A percentile compares a stretch with the other conserved stretches of the same genome.
These are phyloP conservation scores for Pinctada fucata DNA, from an alignment of 2,888 invertebrate genomes.

Conservation along the genomic window DNA sequence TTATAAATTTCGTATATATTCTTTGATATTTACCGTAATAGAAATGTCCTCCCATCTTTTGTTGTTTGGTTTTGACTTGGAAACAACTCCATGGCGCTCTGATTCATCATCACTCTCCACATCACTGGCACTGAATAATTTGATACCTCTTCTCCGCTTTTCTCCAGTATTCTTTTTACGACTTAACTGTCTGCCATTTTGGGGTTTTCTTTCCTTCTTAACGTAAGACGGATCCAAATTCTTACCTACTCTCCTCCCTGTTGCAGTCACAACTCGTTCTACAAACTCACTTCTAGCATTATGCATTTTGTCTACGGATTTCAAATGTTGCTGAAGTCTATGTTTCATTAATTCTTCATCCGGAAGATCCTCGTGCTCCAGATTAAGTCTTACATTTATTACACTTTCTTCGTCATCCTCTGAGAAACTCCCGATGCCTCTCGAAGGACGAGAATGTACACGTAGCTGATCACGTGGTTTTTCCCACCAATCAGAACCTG, in stretches of 20 bases:
- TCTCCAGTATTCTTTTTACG: slow-evolving; percentile 8
- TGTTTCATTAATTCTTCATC: slow-evolving; percentile 37
- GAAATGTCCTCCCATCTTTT: slow-evolving; percentile 38
- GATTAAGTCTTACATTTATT: slow-evolving; percentile 29
- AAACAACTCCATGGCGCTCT: not conserved
- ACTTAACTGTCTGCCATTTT: not conserved
- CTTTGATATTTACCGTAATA: slow-evolving; percentile 30
- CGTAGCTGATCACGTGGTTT: slow-evolving; percentile 25
- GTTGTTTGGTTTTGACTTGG: too few species aligned
- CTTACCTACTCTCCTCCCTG: slow-evolving; percentile 30
- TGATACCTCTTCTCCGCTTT: slow-evolving; percentile 15
- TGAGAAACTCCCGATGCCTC: not conserved
- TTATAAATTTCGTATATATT: not conserved
- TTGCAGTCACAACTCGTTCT: slow-evolving; percentile 38
- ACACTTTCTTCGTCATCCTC: slow-evolving; percentile 20
- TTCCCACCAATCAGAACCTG: slow-evolving; percentile 58
- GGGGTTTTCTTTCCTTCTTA: slow-evolving; percentile 5
- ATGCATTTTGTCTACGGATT: slow-evolving; percentile 34
- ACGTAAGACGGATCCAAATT: slow-evolving; percentile 22
- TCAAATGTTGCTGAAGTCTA: slow-evolving; percentile 32
- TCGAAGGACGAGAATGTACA: not conserved
- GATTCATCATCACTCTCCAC: slow-evolving; percentile 16
- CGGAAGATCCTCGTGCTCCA: slow-evolving; percentile 38
- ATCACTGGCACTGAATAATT: slow-evolving; percentile 29
- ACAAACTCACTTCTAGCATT: slow-evolving; percentile 28